These are phyloP conservation scores for Tympanoctomys barrerae DNA, from an alignment of 2,797 vertebrate species.

Conservation along the genomic window DNA sequence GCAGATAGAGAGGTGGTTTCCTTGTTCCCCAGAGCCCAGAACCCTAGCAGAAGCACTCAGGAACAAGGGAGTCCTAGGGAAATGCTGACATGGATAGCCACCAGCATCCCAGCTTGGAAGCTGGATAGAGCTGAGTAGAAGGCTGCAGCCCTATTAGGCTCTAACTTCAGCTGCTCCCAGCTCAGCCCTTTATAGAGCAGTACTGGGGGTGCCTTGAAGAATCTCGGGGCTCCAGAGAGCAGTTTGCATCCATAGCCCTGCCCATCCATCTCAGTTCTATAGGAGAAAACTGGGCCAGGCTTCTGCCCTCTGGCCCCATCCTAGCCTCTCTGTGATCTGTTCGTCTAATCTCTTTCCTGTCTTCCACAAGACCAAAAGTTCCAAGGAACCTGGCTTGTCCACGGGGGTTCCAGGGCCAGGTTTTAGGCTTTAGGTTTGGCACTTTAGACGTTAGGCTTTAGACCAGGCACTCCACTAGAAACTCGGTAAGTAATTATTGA, in stretches of 20 bases:
- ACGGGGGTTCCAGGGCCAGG: neutral
- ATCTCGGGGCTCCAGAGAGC: neutral
- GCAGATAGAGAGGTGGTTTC: neutral
- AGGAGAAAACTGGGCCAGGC: neutral
- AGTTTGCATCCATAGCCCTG: neutral
- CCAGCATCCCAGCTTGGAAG: neutral
- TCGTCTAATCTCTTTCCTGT: neutral
- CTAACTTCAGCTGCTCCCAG: neutral
- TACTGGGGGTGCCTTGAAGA: neutral
- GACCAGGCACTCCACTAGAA: neutral
- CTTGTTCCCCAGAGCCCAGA: neutral
- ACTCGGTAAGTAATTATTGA: neutral
- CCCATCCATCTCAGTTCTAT: neutral
- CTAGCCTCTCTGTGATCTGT: neutral
- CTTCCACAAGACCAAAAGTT: neutral
- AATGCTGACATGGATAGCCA: neutral
- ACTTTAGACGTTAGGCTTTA: neutral
- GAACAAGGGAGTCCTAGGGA: neutral
- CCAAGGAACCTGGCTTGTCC: neutral
- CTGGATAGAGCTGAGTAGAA: neutral
- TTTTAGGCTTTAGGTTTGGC: neutral
- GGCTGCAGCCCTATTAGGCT: neutral
- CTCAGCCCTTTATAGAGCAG: neutral
- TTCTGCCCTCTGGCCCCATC: neutral
- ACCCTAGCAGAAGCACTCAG: neutral